Conservation (phyloP, 2,888 invertebrate genomes). For the Idaea straminata region DNA sequence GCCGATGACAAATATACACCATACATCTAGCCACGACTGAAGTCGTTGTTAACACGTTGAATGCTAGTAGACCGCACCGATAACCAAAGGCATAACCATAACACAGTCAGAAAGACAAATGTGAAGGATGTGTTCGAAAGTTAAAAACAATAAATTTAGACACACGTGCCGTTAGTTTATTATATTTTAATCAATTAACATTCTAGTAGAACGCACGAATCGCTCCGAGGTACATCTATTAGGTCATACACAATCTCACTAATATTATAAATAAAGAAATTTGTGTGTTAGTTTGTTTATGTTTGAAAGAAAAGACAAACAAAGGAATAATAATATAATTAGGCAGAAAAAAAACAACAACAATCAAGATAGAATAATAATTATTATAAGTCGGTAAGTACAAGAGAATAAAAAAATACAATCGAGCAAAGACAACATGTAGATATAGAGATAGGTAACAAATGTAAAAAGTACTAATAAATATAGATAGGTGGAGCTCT, state of each 20-base stretch:
- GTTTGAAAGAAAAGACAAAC: too few species aligned
- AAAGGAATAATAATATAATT: too few species aligned
- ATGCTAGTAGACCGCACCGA: not conserved
- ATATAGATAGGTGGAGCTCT: not conserved
- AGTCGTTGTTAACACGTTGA: too few species aligned
- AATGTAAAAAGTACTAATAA: too few species aligned
- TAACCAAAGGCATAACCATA: not conserved
- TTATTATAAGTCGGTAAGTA: too few species aligned
- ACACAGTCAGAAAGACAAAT: not conserved
- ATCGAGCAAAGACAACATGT: too few species aligned
- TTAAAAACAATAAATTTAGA: not conserved
- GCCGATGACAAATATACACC: too few species aligned
- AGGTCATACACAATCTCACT: not conserved
- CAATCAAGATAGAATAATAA: too few species aligned
- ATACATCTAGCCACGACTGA: too few species aligned
- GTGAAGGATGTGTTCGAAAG: slow-evolving; percentile 1
- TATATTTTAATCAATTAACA: slow-evolving; percentile 1
- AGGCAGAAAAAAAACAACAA: too few species aligned
- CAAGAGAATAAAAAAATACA: too few species aligned
- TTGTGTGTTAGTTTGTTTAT: not conserved
- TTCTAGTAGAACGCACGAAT: not conserved
- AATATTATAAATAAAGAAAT: not conserved
- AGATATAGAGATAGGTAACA: too few species aligned
- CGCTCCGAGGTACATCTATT: not conserved
- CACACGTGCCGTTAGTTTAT: slow-evolving; percentile 1